These are phyloP conservation scores for Limanda limanda DNA, from an alignment of 2,113 vertebrate genomes.

Conservation along the genomic window DNA sequence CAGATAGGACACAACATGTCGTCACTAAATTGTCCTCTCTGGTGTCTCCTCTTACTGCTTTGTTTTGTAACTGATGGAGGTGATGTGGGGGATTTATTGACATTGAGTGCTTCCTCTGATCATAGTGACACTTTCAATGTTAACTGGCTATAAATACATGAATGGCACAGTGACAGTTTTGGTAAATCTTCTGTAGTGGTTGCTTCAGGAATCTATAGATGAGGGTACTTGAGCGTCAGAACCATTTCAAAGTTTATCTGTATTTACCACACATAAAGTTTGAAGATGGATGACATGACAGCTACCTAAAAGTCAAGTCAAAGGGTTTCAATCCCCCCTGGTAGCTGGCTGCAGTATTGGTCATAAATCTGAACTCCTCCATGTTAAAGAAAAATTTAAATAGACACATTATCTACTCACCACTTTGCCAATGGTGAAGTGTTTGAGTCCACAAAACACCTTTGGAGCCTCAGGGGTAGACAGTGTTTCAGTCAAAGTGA, in stretches of 20 bases:
- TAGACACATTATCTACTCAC: too few species aligned
- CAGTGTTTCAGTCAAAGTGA: too few species aligned
- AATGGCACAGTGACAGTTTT: conserved; percentile 2
- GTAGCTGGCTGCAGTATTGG: too few species aligned
- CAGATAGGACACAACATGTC: conserved; percentile 24
- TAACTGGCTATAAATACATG: neutral
- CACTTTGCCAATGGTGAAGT: too few species aligned
- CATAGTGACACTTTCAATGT: neutral
- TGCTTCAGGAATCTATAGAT: neutral
- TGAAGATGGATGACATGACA: too few species aligned
- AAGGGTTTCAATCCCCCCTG: too few species aligned
- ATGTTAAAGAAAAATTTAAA: too few species aligned
- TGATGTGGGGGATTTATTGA: conserved; percentile 34
- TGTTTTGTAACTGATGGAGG: conserved; percentile 16
- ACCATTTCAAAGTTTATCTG: neutral
- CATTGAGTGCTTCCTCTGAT: conserved; percentile 31
- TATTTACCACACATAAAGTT: neutral
- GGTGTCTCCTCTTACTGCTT: neutral
- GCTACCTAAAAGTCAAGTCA: too few species aligned
- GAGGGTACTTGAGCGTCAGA: neutral
- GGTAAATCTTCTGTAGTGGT: neutral
- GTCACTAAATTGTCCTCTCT: conserved; percentile 39
- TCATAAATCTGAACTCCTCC: too few species aligned
- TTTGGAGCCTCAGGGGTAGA: too few species aligned
- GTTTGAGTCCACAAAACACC: too few species aligned